phyloP scores from a whole-genome alignment of 2,888 invertebrate species.

The Oscheius myriophilus region DNA sequence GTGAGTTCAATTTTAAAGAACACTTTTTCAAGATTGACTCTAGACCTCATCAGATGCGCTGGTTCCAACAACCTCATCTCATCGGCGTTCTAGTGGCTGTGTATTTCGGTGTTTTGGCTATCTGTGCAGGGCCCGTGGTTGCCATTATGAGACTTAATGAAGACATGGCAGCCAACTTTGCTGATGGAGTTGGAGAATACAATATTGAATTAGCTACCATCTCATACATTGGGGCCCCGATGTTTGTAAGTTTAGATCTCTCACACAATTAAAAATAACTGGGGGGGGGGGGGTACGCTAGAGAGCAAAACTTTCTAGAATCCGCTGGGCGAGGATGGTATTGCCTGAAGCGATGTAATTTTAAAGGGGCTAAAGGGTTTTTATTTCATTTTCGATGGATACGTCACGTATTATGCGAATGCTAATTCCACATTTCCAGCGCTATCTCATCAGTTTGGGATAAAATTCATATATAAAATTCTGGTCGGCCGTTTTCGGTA shows the following conservation, averaged over 20 bases:
- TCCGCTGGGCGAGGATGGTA: too few relatives aligned
- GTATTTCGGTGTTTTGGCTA: neutral
- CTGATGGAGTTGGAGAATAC: neutral
- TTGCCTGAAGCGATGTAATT: too few relatives aligned
- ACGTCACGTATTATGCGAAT: too few relatives aligned
- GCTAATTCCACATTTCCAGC: too few relatives aligned
- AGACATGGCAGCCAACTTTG: neutral
- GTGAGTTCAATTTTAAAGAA: conserved; percentile 1
- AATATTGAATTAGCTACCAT: neutral
- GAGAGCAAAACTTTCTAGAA: too few relatives aligned
- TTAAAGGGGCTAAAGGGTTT: too few relatives aligned
- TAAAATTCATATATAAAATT: too few relatives aligned
- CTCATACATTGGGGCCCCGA: conserved; percentile 20
- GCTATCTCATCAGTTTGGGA: too few relatives aligned
- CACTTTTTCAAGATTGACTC: neutral
- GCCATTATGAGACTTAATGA: conserved; percentile 8
- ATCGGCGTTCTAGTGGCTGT: neutral
- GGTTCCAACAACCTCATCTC: conserved; percentile 10
- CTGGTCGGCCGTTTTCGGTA: too few relatives aligned
- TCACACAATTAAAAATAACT: too few relatives aligned
- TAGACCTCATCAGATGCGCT: neutral
- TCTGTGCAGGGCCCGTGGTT: neutral
- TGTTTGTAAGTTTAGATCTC: conserved; percentile 13
- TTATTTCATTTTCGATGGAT: too few relatives aligned
- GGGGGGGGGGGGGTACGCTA: too few relatives aligned